Evolutionary conservation across 2,797 vertebrate genomes (phyloP).

Genomic region (Chromis chromis): DNA sequence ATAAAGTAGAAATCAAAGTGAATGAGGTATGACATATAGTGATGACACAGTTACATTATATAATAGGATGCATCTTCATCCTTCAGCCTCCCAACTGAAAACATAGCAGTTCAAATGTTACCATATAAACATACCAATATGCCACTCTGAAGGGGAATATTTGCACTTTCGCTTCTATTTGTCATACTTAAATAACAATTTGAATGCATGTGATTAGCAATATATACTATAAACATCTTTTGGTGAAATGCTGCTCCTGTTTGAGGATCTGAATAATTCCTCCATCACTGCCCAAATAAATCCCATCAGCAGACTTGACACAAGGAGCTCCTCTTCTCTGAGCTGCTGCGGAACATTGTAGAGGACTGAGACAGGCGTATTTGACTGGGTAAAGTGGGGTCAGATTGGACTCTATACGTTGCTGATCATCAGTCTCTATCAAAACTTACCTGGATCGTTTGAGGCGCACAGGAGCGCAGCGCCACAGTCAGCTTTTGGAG

Average conservation of each 20-base stretch:
- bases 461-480: constrained; percentile 32
- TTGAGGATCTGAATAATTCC: not conserved
- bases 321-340: not conserved
- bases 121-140: not conserved
- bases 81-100: not conserved
- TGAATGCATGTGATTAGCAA: not conserved
- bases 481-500: not conserved
- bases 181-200: not conserved
- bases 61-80: not conserved
- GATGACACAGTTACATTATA: not conserved
- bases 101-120: not conserved
- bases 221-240: not conserved
- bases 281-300: not conserved
- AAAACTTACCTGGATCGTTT: constrained; percentile 34
- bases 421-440: not conserved
- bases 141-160: no score
- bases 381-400: not conserved
- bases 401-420: not conserved
- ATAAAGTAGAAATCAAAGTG: no score
- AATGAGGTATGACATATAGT: not conserved
- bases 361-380: not conserved
- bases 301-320: not conserved
- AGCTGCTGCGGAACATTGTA: not conserved
- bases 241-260: not conserved
- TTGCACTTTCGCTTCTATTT: not conserved